Conservation (phyloP, 1,140 invertebrate genomes). For the Aphelenchoides avenae region DNA sequence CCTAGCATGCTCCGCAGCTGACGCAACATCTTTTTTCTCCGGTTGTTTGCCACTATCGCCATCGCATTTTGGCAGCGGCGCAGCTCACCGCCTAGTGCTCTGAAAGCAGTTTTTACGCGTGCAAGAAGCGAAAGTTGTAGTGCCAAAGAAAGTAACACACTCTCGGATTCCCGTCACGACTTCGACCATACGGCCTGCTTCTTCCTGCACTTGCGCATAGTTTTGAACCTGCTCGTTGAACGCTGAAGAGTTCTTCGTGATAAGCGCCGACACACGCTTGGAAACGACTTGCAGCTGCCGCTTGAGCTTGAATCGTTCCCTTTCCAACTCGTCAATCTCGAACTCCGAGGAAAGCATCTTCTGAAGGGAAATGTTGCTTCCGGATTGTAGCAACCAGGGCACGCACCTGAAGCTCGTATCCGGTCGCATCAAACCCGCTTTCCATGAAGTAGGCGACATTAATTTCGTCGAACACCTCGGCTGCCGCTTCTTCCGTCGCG, state of each 20-base stretch:
- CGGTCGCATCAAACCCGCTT: constrained; percentile 35
- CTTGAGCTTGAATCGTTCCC: constrained; percentile 43
- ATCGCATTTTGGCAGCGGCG: constrained; percentile 15
- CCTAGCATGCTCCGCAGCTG: constrained; percentile 20
- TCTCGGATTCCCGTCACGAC: constrained; percentile 19
- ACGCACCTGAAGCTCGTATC: constrained; percentile 31
- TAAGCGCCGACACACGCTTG: constrained; percentile 41
- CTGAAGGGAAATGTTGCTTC: constrained; percentile 7
- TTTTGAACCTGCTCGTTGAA: constrained; percentile 35
- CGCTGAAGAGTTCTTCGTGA: constrained; percentile 28
- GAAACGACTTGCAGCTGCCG: constrained; percentile 43
- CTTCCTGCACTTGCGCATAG: constrained; percentile 26
- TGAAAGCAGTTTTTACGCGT: constrained; percentile 3
- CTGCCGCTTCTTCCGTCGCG: constrained; percentile 37
- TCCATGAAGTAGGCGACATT: constrained; percentile 36
- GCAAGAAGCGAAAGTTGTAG: background rate
- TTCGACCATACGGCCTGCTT: constrained; percentile 20
- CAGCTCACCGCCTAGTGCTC: constrained; percentile 3
- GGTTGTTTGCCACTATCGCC: constrained; percentile 28
- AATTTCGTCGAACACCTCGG: constrained; percentile 43
- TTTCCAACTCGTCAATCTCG: constrained; percentile 34
- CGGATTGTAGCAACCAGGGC: background rate
- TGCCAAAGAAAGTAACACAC: constrained; percentile 20
- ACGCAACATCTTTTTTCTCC: constrained; percentile 16
- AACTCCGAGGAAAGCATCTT: constrained; percentile 36